Evolutionary conservation across 2,113 vertebrate species (phyloP).

Genomic region (Delphinapterus leucas): DNA sequence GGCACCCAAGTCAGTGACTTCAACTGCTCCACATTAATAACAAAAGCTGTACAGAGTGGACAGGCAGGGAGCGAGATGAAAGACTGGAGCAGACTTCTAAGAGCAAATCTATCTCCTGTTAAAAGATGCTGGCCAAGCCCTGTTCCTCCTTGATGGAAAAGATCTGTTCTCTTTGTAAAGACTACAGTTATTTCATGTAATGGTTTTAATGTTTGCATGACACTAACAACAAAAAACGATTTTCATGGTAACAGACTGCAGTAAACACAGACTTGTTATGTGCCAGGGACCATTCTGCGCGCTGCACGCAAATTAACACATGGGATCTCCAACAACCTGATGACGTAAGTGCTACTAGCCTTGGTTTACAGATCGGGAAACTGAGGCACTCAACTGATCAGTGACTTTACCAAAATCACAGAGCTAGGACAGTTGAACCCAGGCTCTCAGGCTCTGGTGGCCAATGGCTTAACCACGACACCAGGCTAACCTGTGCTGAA

Average conservation of each 20-base stretch:
- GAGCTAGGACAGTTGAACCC: background rate
- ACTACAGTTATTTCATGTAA: background rate
- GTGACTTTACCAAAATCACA: background rate
- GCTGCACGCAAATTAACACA: background rate
- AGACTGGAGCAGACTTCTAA: background rate
- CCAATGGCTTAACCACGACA: background rate
- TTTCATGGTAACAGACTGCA: background rate
- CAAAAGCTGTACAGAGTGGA: slow-evolving; percentile 74
- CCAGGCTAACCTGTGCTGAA: too few species aligned
- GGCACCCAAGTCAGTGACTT: slow-evolving; percentile 87
- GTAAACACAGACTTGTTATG: background rate
- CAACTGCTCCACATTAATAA: slow-evolving; percentile 84
- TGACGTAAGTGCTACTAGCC: background rate
- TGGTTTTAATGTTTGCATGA: background rate
- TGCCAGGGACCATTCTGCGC: background rate
- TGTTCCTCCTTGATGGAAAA: background rate
- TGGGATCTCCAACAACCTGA: background rate
- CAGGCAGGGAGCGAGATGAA: slow-evolving; percentile 59
- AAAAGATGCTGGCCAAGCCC: background rate
- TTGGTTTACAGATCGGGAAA: background rate
- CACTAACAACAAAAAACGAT: background rate
- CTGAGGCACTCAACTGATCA: background rate
- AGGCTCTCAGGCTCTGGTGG: background rate
- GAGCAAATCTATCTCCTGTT: background rate
- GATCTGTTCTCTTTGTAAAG: background rate